These are phyloP conservation scores for Hermodice carunculata DNA, from an alignment of 2,888 invertebrate genomes.

Conservation along the genomic window DNA sequence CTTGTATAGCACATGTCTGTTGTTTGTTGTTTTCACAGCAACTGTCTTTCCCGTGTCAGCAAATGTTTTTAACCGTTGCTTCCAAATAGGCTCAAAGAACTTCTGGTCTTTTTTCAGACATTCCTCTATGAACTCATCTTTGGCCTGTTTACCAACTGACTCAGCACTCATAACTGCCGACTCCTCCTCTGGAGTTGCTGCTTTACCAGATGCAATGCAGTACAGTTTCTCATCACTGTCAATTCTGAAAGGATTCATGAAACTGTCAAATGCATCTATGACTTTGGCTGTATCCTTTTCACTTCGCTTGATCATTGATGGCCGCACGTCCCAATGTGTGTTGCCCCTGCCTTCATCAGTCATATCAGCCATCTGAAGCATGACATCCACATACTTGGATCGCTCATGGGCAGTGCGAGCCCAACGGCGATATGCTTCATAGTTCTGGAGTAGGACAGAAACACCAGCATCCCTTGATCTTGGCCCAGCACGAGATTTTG, in stretches of 20 bases:
- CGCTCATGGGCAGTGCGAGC: slow-evolving; percentile 18
- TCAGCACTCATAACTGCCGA: too few relatives aligned
- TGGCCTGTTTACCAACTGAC: too few relatives aligned
- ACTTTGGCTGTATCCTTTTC: too few relatives aligned
- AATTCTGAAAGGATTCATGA: background rate
- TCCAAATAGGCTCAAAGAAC: too few relatives aligned
- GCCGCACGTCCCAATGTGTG: slow-evolving; percentile 31
- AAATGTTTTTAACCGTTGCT: too few relatives aligned
- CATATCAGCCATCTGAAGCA: slow-evolving; percentile 33
- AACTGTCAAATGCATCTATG: too few relatives aligned
- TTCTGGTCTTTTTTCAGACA: too few relatives aligned
- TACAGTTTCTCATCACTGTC: background rate
- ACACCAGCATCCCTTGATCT: slow-evolving; percentile 33
- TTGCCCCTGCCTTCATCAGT: background rate
- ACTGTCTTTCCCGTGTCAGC: too few relatives aligned
- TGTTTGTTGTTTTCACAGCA: too few relatives aligned
- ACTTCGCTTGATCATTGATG: slow-evolving; percentile 31
- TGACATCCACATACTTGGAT: slow-evolving; percentile 10
- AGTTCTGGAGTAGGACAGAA: slow-evolving; percentile 28
- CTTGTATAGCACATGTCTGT: too few relatives aligned
- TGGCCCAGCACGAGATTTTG: slow-evolving; percentile 29
- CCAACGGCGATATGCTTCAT: slow-evolving; percentile 37
- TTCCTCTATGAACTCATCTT: too few relatives aligned
- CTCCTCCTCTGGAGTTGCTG: too few relatives aligned
- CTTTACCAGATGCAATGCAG: background rate